phyloP scores from a whole-genome alignment of 2,113 vertebrate genomes.

The Proteles cristata region DNA sequence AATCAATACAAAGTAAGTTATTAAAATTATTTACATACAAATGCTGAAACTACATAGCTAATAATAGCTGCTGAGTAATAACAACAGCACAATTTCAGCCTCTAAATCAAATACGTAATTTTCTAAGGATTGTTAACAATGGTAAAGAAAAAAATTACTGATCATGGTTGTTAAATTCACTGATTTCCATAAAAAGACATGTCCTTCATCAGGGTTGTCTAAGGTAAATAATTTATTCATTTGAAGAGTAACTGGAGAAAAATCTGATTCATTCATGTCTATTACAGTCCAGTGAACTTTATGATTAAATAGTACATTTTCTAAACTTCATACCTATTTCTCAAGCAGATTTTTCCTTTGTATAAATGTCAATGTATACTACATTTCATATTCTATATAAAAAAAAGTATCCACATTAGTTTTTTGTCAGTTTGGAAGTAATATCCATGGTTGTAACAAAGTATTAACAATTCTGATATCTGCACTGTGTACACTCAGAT shows the following conservation, averaged over 20 bases:
- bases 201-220: constrained; percentile 19
- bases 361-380: constrained; percentile 58
- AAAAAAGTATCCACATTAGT: constrained; percentile 66
- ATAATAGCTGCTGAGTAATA: constrained; percentile 65
- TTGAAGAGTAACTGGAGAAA: constrained; percentile 40
- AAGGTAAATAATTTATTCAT: constrained; percentile 33
- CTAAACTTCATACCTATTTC: constrained; percentile 47
- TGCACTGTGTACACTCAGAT: constrained; percentile 23
- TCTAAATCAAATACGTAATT: constrained; percentile 65
- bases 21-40: constrained; percentile 86
- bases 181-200: constrained; percentile 52
- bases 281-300: constrained; percentile 19
- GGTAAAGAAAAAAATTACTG: background rate
- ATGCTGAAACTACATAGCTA: constrained; percentile 74
- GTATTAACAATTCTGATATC: constrained; percentile 36
- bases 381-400: constrained; percentile 49
- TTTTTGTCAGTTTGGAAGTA: constrained; percentile 65
- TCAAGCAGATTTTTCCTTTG: constrained; percentile 12
- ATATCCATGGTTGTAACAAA: constrained; percentile 11
- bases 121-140: constrained; percentile 65
- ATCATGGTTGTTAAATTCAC: constrained; percentile 61
- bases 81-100: constrained; percentile 70
- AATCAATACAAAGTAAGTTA: constrained; percentile 87
- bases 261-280: constrained; percentile 29
- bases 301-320: background rate